Percentiles rank a stretch among this genome's conserved stretches.
These are phyloP conservation scores for Homalodisca vitripennis DNA, from an alignment of 1,140 invertebrate species.

Conservation along the genomic window DNA sequence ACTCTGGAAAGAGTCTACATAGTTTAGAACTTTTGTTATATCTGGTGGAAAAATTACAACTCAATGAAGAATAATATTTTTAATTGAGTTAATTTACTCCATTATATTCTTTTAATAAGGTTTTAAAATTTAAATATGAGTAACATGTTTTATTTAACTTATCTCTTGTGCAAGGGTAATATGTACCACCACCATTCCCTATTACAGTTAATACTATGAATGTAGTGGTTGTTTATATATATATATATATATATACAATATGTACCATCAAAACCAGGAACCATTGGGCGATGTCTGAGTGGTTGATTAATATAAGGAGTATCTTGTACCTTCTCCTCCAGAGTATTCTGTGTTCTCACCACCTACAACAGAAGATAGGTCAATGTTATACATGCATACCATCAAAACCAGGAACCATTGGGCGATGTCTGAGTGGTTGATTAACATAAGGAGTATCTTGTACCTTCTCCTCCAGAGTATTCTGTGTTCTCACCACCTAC, in stretches of 20 bases:
- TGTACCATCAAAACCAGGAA: slow-evolving; percentile 5
- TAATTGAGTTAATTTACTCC: no score
- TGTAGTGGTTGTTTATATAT: background rate
- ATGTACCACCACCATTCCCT: no score
- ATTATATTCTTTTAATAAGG: no score
- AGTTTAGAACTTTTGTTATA: no score
- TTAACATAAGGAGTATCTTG: background rate
- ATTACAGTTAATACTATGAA: background rate
- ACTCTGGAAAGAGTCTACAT: no score
- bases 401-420: slow-evolving; percentile 16
- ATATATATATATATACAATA: background rate
- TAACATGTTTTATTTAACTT: no score
- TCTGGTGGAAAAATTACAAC: no score
- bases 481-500: background rate
- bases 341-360: background rate
- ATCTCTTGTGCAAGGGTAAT: no score
- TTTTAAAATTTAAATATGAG: no score
- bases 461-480: background rate
- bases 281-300: slow-evolving; percentile 18
- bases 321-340: slow-evolving; percentile 2
- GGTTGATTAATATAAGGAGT: background rate
- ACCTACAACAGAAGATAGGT: background rate
- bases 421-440: slow-evolving; percentile 15
- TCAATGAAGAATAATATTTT: no score
- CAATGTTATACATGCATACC: background rate